Conservation (phyloP, 2,113 vertebrate genomes). For the Amphilophus citrinellus region DNA sequence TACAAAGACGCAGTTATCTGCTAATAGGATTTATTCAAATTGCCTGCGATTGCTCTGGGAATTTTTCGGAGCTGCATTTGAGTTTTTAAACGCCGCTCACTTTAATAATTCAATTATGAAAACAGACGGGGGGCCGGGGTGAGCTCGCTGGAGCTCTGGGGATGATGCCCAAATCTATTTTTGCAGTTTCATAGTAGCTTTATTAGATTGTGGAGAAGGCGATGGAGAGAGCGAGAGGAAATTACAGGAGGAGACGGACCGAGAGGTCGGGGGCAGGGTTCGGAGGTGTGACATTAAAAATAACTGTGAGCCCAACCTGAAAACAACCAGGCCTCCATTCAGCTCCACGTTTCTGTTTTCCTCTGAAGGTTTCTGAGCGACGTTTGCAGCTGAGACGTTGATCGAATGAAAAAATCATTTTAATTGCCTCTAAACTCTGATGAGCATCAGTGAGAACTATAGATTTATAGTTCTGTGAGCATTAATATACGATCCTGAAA, state of each 20-base stretch:
- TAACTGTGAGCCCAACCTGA: not conserved
- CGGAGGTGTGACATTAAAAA: slow-evolving; percentile 13
- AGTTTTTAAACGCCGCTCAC: slow-evolving; percentile 14
- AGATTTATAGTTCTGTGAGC: not conserved
- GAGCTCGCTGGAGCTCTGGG: not conserved
- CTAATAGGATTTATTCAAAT: slow-evolving; percentile 56
- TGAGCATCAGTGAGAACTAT: not conserved
- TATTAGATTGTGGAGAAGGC: slow-evolving; percentile 2
- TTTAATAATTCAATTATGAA: slow-evolving; percentile 47
- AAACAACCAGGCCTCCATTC: not conserved
- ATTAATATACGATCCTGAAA: not conserved
- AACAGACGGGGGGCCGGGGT: not conserved
- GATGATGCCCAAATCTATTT: slow-evolving; percentile 16
- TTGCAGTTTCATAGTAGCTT: slow-evolving; percentile 22
- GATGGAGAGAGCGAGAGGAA: slow-evolving; percentile 15
- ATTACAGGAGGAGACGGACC: slow-evolving; percentile 15
- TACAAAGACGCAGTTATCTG: slow-evolving; percentile 40
- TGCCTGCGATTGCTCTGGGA: not conserved
- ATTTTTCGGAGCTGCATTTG: not conserved
- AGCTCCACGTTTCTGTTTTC: not conserved
- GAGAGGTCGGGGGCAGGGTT: not conserved
- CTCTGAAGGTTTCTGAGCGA: too few species aligned
- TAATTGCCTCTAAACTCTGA: not conserved
- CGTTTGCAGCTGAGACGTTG: not conserved
- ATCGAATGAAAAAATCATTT: not conserved